Evolutionary conservation across 2,888 invertebrate species (phyloP).

Genomic region (Carterocephalus palaemon): DNA sequence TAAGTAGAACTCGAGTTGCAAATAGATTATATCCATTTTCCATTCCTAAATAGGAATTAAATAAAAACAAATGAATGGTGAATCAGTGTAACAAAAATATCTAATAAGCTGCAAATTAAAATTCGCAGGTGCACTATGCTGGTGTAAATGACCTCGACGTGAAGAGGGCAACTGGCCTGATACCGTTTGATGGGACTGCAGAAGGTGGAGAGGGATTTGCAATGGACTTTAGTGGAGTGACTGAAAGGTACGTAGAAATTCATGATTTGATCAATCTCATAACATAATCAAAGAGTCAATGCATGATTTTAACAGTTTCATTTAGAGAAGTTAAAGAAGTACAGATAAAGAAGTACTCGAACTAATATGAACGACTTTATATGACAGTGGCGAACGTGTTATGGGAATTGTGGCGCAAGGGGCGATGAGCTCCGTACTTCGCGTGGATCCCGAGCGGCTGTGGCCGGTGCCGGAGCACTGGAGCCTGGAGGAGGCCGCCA

Average conservation of each 20-base stretch:
- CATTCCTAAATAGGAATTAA: too few species aligned
- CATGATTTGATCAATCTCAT: neutral
- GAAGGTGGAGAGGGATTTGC: slow-evolving; percentile 34
- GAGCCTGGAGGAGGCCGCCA: slow-evolving; percentile 85
- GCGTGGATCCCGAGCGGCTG: slow-evolving; percentile 63
- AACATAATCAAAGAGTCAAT: neutral
- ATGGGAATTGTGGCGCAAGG: slow-evolving; percentile 81
- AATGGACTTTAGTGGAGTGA: slow-evolving; percentile 54
- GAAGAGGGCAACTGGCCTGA: slow-evolving; percentile 38
- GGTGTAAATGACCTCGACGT: slow-evolving; percentile 41
- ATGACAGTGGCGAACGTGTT: slow-evolving; percentile 69
- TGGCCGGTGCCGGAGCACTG: slow-evolving; percentile 85
- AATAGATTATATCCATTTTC: too few species aligned
- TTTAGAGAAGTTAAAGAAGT: too few species aligned
- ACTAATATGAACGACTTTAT: neutral
- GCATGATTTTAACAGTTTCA: too few species aligned
- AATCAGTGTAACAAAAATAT: too few species aligned
- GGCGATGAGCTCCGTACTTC: slow-evolving; percentile 77
- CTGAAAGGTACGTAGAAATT: slow-evolving; percentile 43
- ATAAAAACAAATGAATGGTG: too few species aligned
- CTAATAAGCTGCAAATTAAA: too few species aligned
- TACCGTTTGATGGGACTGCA: slow-evolving; percentile 14
- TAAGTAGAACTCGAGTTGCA: too few species aligned
- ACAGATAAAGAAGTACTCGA: neutral
- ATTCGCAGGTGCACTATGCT: slow-evolving; percentile 46